phyloP scores from a whole-genome alignment of 2,113 vertebrate species.

The rat (Rattus norvegicus) region DNA sequence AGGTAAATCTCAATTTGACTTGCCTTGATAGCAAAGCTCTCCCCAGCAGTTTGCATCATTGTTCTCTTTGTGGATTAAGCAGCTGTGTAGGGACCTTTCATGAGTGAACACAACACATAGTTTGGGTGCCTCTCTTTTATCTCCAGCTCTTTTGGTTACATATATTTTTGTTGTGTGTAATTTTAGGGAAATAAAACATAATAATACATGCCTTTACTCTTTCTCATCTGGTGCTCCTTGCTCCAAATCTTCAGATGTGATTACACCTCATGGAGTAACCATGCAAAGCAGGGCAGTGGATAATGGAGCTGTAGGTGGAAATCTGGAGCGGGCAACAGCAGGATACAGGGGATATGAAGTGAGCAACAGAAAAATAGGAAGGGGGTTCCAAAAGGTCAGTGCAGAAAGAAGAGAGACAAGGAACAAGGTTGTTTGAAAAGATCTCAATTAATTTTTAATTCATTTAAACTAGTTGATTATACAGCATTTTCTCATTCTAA shows the following conservation, averaged over 20 bases:
- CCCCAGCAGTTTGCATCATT: neutral
- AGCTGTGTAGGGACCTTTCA: neutral
- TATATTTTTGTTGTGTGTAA: neutral
- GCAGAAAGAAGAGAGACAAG: neutral
- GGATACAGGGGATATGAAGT: neutral
- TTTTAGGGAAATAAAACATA: neutral
- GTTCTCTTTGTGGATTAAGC: neutral
- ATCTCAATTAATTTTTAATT: neutral
- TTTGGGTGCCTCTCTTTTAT: neutral
- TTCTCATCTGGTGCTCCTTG: neutral
- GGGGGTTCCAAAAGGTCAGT: neutral
- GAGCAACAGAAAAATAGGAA: neutral
- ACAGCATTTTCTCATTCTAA: neutral
- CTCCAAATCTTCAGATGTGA: neutral
- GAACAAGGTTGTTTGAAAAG: neutral
- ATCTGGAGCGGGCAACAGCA: neutral
- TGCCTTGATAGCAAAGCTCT: neutral
- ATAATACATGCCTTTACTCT: neutral
- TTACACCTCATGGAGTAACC: neutral
- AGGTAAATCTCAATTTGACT: neutral
- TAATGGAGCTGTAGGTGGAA: neutral
- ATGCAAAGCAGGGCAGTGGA: neutral
- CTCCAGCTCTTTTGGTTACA: neutral
- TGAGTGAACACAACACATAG: neutral
- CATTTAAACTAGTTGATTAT: neutral